Percentiles rank a stretch among this genome's conserved stretches.
phyloP scores from a whole-genome alignment of 1,140 invertebrate species.

The Heliconius hewitsoni region DNA sequence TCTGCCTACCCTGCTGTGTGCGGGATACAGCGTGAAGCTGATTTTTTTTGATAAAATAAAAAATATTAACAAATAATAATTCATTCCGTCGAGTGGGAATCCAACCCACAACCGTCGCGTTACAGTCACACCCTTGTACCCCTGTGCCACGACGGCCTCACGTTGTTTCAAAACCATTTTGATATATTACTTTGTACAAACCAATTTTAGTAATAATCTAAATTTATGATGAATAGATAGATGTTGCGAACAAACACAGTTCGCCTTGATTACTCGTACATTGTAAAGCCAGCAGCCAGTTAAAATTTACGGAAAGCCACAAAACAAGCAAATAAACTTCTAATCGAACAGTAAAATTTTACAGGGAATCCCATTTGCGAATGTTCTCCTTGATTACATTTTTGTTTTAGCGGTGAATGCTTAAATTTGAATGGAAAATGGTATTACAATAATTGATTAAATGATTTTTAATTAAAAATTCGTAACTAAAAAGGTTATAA shows the following conservation, averaged over 20 bases:
- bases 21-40: too few species aligned
- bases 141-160: too few species aligned
- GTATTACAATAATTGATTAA: background rate
- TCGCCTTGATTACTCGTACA: constrained; percentile 24
- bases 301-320: constrained; percentile 26
- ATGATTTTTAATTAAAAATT: background rate
- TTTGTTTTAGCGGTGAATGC: constrained; percentile 14
- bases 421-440: background rate
- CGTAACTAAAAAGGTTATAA: background rate
- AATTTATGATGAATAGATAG: background rate
- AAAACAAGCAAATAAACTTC: constrained; percentile 32
- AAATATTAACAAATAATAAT: too few species aligned
- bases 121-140: too few species aligned
- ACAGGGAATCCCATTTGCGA: constrained; percentile 14
- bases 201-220: constrained; percentile 20
- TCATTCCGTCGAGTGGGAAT: too few species aligned
- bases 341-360: constrained; percentile 25
- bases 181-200: constrained; percentile 16
- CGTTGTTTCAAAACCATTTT: constrained; percentile 9
- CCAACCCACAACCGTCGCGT: too few species aligned
- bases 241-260: constrained; percentile 19
- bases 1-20: too few species aligned
- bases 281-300: constrained; percentile 25
- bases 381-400: constrained; percentile 11
- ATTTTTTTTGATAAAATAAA: too few species aligned